Conservation (phyloP, 2,888 invertebrate genomes). For the Tetropium fuscum region DNA sequence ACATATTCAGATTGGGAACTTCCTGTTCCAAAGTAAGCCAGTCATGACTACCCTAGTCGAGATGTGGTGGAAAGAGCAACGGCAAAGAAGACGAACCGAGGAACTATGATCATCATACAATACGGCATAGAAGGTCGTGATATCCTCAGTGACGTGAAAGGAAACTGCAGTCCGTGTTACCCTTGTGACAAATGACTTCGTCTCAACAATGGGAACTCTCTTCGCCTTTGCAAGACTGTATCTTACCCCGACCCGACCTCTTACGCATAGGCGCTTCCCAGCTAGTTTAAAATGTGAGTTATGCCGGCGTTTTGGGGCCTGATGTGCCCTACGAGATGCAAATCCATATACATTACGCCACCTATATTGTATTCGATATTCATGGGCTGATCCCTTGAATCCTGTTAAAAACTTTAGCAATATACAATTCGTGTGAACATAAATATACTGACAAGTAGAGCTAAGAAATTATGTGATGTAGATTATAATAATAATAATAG, state of each 20-base stretch:
- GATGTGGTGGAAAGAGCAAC: slow-evolving; percentile 29
- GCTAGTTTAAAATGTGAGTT: slow-evolving; percentile 14
- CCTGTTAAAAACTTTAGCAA: neutral
- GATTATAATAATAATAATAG: too few species aligned
- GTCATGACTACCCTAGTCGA: slow-evolving; percentile 22
- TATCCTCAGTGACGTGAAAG: slow-evolving; percentile 45
- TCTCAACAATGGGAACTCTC: slow-evolving; percentile 41
- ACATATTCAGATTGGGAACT: slow-evolving; percentile 43
- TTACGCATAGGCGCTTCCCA: slow-evolving; percentile 27
- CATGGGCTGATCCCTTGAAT: slow-evolving; percentile 2
- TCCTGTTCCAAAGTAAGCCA: slow-evolving; percentile 29
- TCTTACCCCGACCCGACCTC: slow-evolving; percentile 24
- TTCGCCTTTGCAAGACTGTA: slow-evolving; percentile 30
- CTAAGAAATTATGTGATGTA: neutral
- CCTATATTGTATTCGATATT: slow-evolving; percentile 15
- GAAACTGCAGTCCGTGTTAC: slow-evolving; percentile 46
- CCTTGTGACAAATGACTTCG: slow-evolving; percentile 46
- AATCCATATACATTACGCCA: slow-evolving; percentile 20
- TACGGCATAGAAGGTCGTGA: slow-evolving; percentile 40
- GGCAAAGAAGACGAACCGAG: slow-evolving; percentile 34
- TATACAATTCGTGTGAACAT: neutral
- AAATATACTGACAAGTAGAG: neutral
- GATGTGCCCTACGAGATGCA: slow-evolving; percentile 1
- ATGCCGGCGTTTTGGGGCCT: slow-evolving; percentile 9
- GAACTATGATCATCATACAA: slow-evolving; percentile 39